phyloP scores from a whole-genome alignment of 2,797 vertebrate species.

The Lepidocolaptes lacrymiger region DNA sequence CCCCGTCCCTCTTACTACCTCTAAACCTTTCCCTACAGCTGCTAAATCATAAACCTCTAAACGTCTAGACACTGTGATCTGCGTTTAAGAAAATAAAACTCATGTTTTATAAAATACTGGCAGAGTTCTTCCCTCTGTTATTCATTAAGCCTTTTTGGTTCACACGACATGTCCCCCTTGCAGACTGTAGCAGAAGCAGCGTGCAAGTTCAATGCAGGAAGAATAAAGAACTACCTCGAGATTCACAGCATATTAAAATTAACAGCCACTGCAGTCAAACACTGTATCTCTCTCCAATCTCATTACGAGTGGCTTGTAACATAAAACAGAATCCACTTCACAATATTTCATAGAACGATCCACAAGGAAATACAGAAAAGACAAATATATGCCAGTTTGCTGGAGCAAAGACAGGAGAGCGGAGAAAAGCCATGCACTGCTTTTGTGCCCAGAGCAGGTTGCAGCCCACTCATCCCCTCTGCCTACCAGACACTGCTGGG shows the following conservation, averaged over 20 bases:
- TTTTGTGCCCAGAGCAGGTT: background rate
- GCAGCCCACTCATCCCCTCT: accelerated
- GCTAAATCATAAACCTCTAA: conserved; percentile 58
- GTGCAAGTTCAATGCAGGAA: background rate
- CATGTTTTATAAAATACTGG: conserved; percentile 62
- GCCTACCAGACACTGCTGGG: background rate
- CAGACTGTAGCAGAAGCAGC: conserved; percentile 19
- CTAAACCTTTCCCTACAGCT: conserved; percentile 45
- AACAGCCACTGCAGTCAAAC: conserved; percentile 72
- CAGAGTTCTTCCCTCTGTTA: conserved; percentile 39
- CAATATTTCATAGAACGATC: conserved; percentile 37
- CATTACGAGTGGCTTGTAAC: conserved; percentile 64
- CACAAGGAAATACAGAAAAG: conserved; percentile 17
- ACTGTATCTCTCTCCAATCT: conserved; percentile 73
- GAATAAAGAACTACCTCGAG: conserved; percentile 67
- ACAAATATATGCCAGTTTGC: background rate
- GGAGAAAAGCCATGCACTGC: background rate
- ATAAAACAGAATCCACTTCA: conserved; percentile 66
- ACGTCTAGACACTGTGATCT: conserved; percentile 28
- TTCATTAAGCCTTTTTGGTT: conserved; percentile 43
- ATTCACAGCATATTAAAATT: conserved; percentile 66
- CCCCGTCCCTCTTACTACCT: background rate
- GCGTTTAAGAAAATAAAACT: conserved; percentile 69
- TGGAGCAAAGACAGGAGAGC: background rate
- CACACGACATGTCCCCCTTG: background rate